Evolutionary conservation across 2,113 vertebrate genomes (phyloP).

Genomic region (Himantopus leucocephalus): DNA sequence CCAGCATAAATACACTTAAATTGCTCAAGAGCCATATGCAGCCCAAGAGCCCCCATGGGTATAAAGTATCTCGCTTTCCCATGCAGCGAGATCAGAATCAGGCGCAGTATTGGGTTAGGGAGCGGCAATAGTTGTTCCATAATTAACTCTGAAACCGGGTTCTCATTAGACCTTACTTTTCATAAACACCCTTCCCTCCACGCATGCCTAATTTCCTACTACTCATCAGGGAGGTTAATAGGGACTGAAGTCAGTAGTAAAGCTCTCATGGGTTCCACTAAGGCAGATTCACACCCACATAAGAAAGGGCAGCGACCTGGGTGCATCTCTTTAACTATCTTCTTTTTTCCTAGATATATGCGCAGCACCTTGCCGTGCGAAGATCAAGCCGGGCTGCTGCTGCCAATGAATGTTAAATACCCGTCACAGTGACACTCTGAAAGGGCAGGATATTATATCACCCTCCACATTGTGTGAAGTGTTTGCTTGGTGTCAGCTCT

Average conservation of each 20-base stretch:
- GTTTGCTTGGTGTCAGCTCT: constrained; percentile 46
- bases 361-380: not conserved
- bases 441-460: constrained; percentile 60
- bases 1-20: constrained; percentile 40
- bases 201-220: constrained; percentile 57
- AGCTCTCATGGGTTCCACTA: constrained; percentile 18
- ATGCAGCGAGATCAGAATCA: constrained; percentile 51
- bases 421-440: constrained; percentile 41
- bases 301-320: not conserved
- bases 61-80: constrained; percentile 56
- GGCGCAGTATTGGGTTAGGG: constrained; percentile 14
- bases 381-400: not conserved
- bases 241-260: constrained; percentile 29
- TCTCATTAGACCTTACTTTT: constrained; percentile 64
- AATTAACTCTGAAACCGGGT: constrained; percentile 59
- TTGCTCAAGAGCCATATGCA: constrained; percentile 62
- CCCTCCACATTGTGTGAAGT: constrained; percentile 22
- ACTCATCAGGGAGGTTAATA: constrained; percentile 32
- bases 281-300: constrained; percentile 36
- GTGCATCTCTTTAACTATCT: not conserved
- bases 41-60: constrained; percentile 64
- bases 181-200: constrained; percentile 56
- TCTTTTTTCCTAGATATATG: constrained; percentile 44
- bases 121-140: constrained; percentile 57
- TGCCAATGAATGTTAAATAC: constrained; percentile 67